Evolutionary conservation across 2,888 invertebrate genomes (phyloP), one percentile per base, ranked within the genome.

Genomic region (Hermaeophaga mercurialis): DNA sequence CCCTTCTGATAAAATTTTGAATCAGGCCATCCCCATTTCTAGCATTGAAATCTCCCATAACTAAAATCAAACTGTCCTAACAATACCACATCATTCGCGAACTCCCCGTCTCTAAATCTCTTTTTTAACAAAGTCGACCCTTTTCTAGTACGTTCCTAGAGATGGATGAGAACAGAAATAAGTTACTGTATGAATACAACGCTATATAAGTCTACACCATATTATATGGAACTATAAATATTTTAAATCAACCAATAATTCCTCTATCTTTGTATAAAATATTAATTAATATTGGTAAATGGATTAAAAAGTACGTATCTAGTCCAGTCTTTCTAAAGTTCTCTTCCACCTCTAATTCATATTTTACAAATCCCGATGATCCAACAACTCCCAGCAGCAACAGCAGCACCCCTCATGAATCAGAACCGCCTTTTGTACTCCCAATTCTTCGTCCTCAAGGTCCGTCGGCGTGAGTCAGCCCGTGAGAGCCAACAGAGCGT

Each of bases 41-140:
- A 24, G 34, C 6, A 38, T 38, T 38, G 24, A 24, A 48, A 39
- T 48, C 14, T 39, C 14, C 12, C 48, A 36, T 24, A 48, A 48
- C 48, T 39, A 48, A 48, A 48, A 47, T 48, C 38, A 48, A 48
- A 48, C 48, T 48, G 17, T 48, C 26, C 48, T 15, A 54, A 56
- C 56, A 60, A 60, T 60, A 49, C 56, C 50, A 28, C 56, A 55
- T 59, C 50, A 57, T 60, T 47, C 52, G 47, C 49, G 52, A 60
- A 45, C 56, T 50, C 56, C 60, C 56, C 58, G 19, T 24, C 24
- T 18, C 57, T 54, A 57, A 65, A 65, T 65, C 65, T 64, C 61
- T 64, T 62, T 62, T 65, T 63, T 58, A 47, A 58, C 62, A 58
- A 60, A 59, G 56, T 58, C 62, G 53, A 58, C 61, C 63, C 58